Evolutionary conservation across 2,113 vertebrate species (phyloP), one percentile per base, ranked within the genome.

Genomic region (Indri indri): DNA sequence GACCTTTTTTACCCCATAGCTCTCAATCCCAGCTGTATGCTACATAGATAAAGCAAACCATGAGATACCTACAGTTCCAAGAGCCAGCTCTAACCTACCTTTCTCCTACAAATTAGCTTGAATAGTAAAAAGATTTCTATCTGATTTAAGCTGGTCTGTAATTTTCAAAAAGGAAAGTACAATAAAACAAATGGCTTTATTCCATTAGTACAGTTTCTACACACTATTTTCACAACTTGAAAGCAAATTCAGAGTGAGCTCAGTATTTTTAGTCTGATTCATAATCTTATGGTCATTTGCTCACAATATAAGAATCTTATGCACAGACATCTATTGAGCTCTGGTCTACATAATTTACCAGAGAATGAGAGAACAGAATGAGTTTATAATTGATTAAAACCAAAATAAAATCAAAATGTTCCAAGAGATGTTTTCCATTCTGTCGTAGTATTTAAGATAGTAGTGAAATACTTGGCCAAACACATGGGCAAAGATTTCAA

Each of bases 361-460:
- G 66, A 80, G 40, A 93, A 85, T 84, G 76, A 95, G 18, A 84
- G 23, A 68, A 10, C 1, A 95, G 32, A 94, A 77, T 40, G n/a
- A 88, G 11, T 77, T 85, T 88, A 74, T 34, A 96, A 94, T 7
- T 34, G 18, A 94, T 52, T 89, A 68, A 93, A 74, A 92, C n/a
- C 86, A 74, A 57, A 84, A 70, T 88, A 76, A 96, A 90, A 87
- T 42, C n/a, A 96, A 88, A 65, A 47, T 77, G 54, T 66, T 47
- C 54, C 50, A 94, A 84, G 32, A 34, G 17, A 47, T 94, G 50
- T 37, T 54, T 94, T 92, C 40, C 42, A 77, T 27, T 81, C 20
- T 74, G 34, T 8, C 30, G 9, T 42, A 77, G 45, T 68, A 84
- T 59, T 97, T 95, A 94, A 91, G 14, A 57, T 45, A 83, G 65